Percentiles rank a stretch among this genome's conserved stretches.
phyloP scores from a whole-genome alignment of 2,797 vertebrate genomes.

The Propithecus deckenii region DNA sequence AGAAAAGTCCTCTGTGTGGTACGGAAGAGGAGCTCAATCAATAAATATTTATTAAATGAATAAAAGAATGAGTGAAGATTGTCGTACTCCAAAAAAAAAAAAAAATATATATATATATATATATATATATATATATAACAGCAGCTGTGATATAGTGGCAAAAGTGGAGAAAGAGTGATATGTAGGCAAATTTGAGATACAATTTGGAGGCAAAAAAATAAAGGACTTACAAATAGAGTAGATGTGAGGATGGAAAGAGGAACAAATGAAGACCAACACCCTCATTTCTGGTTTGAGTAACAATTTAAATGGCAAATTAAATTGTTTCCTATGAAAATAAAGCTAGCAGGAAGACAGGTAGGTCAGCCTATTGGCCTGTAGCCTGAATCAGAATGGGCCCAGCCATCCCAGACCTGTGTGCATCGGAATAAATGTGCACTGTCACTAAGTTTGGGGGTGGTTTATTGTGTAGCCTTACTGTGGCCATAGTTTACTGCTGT shows the following conservation, averaged over 20 bases:
- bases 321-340: background rate
- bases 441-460: background rate
- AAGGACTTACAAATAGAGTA: background rate
- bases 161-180: background rate
- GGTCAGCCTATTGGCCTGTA: background rate
- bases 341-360: background rate
- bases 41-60: background rate
- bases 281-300: background rate
- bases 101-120: too few relatives aligned
- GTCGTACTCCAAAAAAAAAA: background rate
- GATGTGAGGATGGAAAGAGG: background rate
- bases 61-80: background rate
- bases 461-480: background rate
- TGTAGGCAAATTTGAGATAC: background rate
- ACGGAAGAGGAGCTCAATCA: background rate
- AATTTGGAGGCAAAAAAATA: background rate
- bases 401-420: background rate
- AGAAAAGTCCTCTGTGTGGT: background rate
- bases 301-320: background rate
- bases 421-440: too few relatives aligned
- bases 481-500: background rate
- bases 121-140: background rate
- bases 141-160: too few relatives aligned
- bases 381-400: background rate
- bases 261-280: background rate